Percentiles rank a stretch among this genome's conserved stretches.
Evolutionary conservation across 2,797 vertebrate genomes (phyloP).

Genomic region (Sandelia bainsii): DNA sequence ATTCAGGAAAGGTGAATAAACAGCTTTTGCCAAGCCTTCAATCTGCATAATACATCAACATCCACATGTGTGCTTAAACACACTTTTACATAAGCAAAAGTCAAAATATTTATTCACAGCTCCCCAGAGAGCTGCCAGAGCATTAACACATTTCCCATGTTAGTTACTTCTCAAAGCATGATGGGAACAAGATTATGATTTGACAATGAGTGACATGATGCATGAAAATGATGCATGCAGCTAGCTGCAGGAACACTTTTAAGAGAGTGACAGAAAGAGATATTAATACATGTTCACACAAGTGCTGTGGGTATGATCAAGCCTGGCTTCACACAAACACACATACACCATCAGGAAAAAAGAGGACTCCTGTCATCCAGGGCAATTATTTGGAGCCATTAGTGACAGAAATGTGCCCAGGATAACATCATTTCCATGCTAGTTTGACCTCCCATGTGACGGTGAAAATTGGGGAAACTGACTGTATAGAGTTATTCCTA

Average conservation of each 20-base stretch:
- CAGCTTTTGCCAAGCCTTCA: constrained; percentile 4
- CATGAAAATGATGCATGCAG: constrained; percentile 18
- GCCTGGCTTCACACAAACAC: constrained; percentile 28
- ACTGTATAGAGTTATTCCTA: constrained; percentile 66
- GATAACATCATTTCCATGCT: constrained; percentile 64
- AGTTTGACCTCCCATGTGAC: constrained; percentile 62
- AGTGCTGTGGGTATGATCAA: constrained; percentile 3
- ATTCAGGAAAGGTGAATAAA: constrained; percentile 62
- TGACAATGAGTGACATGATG: constrained; percentile 55
- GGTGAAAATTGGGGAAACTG: constrained; percentile 55
- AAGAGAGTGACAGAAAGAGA: constrained; percentile 19
- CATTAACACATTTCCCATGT: constrained; percentile 50
- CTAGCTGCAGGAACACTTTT: constrained; percentile 20
- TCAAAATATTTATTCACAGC: constrained; percentile 74
- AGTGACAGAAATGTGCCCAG: constrained; percentile 59
- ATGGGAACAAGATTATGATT: constrained; percentile 45
- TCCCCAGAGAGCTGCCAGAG: constrained; percentile 56
- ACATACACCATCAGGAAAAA: constrained; percentile 16
- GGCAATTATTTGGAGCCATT: constrained; percentile 69
- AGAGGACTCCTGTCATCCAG: neutral
- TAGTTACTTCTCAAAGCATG: constrained; percentile 44
- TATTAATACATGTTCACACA: constrained; percentile 23
- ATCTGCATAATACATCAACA: too few species aligned
- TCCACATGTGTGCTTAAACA: constrained; percentile 6
- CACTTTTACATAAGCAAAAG: constrained; percentile 54